phyloP scores from a whole-genome alignment of 2,797 vertebrate species.

The Alectoris magna region DNA sequence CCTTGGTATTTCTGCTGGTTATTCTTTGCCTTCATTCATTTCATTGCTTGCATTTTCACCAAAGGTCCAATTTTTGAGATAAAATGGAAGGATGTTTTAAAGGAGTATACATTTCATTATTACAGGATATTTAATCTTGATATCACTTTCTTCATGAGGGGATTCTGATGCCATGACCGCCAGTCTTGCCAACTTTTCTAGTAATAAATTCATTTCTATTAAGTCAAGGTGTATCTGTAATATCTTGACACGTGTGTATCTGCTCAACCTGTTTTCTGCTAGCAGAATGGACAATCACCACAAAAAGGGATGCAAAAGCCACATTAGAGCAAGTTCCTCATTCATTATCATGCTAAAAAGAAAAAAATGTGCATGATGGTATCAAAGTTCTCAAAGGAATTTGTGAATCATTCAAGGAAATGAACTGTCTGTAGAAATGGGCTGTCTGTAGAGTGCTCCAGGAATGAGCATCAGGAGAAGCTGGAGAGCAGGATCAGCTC shows the following conservation, averaged over 20 bases:
- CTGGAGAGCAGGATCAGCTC: background rate
- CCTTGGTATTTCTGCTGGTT: background rate
- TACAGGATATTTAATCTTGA: background rate
- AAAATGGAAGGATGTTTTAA: background rate
- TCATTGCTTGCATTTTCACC: conserved; percentile 2
- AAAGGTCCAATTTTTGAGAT: background rate
- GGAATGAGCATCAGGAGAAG: background rate
- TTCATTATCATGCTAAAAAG: background rate
- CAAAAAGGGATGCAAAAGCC: background rate
- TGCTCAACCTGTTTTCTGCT: background rate
- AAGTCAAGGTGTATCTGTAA: background rate
- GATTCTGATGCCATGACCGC: background rate
- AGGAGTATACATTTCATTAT: background rate
- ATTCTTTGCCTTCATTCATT: conserved; percentile 10
- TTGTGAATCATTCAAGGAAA: background rate
- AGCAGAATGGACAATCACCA: background rate
- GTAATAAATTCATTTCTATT: background rate
- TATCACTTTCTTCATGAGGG: background rate
- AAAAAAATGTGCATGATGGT: background rate
- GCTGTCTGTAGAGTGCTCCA: background rate
- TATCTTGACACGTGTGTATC: background rate
- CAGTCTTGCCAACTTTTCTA: background rate
- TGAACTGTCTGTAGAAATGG: no score
- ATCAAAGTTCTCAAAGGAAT: background rate
- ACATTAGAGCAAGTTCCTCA: background rate